Evolutionary conservation across 2,113 vertebrate genomes (phyloP), one percentile per base, ranked within the genome.

Genomic region (Mellivora capensis): DNA sequence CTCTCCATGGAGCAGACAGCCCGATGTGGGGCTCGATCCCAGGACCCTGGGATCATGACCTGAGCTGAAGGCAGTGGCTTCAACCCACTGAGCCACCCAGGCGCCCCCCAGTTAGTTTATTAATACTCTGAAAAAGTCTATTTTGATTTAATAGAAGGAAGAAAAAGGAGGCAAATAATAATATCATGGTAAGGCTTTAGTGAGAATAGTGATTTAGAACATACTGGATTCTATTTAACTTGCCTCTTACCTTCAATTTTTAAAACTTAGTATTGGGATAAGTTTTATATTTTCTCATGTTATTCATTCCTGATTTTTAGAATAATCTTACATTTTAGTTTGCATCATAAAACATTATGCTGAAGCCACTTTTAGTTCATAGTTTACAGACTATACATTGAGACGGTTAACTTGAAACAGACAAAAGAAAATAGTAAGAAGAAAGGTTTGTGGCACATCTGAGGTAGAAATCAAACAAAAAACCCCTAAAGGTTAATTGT

Each of bases 241-340:
- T 95, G 52, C 44, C 52, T 89, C 15, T 49, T 10, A 67, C 7
- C 34, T 5, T 71, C 39, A 15, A 84, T 37, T 97, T 87, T 90
- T 74, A 64, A 52, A 69, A 25, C 87, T 61, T 61, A 71, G 67
- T 77, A 91, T 4, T 84, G 52, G 34, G 47, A 64, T 72, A 62
- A 85, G 84, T 57, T 84, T 67, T 37, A 25, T 34, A 79, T 64
- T 39, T 80, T 94, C 62, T 80, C 62, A 84, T 25, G 2, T 57
- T 91, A 82, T 29, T 94, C 34, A 77, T 72, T 49, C 25, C 42
- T 89, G 8, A 39, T 52, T 82, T 97, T 29, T 77, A 76, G 23
- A 52, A 67, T 82, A 92, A 94, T 80, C 54, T 92, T 72, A 80
- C 27, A 81, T 86, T 92, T 97, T 76, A 76, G 80, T 83, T 80